Evolutionary conservation across 2,797 vertebrate species (phyloP).

Genomic region (Acomys russatus): DNA sequence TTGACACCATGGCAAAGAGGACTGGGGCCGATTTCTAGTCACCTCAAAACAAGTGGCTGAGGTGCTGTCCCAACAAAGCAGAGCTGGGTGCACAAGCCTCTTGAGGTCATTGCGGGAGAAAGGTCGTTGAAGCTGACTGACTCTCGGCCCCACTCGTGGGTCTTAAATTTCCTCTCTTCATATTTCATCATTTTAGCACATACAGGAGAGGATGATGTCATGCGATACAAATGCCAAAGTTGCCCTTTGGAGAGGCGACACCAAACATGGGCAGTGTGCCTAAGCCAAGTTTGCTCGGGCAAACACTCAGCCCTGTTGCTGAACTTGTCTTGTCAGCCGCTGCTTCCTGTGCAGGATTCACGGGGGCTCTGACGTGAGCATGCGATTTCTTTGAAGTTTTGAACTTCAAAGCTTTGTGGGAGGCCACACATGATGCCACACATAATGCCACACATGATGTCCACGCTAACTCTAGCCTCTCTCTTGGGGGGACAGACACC

Average conservation of each 20-base stretch:
- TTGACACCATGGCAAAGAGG: neutral
- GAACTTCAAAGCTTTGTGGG: constrained; percentile 52
- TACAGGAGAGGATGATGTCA: constrained; percentile 75
- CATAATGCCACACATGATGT: neutral
- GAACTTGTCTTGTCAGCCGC: constrained; percentile 65
- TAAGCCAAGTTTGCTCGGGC: constrained; percentile 70
- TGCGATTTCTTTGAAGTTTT: neutral
- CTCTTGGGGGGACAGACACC: neutral
- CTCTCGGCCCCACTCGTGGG: neutral
- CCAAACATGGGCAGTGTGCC: constrained; percentile 45
- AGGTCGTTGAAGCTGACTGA: rapidly evolving
- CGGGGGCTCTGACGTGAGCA: constrained; percentile 28
- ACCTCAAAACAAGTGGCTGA: constrained; percentile 56
- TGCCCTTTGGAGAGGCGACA: neutral
- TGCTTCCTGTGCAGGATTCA: constrained; percentile 67
- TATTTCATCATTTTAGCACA: constrained; percentile 79
- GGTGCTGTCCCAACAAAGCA: constrained; percentile 48
- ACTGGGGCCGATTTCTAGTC: neutral
- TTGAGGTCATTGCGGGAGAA: neutral
- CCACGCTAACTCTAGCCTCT: rapidly evolving
- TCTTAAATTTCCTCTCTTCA: constrained; percentile 71
- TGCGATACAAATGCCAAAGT: constrained; percentile 44
- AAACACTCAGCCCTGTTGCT: constrained; percentile 59
- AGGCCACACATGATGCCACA: neutral
- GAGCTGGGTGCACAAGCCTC: neutral